Conservation (phyloP, 2,113 vertebrate species). For the Peromyscus polionotus region DNA sequence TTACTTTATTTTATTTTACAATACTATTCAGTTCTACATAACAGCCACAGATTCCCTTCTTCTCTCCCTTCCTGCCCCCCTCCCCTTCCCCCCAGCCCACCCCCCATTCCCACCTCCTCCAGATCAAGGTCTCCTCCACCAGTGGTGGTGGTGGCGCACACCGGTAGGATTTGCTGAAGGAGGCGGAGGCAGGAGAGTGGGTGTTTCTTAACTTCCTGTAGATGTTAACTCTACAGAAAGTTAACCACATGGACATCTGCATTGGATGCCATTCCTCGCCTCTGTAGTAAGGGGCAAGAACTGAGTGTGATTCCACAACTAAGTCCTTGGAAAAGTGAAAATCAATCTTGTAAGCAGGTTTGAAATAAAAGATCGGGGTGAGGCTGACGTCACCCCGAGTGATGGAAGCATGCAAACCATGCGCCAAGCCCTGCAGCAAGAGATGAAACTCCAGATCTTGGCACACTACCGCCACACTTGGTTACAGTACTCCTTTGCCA, state of each 20-base stretch:
- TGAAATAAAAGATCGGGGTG: neutral
- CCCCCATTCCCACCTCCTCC: no score
- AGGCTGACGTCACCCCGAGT: neutral
- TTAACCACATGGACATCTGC: neutral
- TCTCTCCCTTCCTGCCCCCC: no score
- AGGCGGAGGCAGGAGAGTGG: neutral
- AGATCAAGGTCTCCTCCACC: no score
- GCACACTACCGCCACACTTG: neutral
- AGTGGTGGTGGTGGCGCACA: no score
- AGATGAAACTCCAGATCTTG: neutral
- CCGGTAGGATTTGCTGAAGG: no score
- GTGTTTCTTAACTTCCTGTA: neutral
- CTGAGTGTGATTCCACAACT: neutral
- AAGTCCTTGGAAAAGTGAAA: slow-evolving; percentile 1
- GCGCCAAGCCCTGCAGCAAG: neutral
- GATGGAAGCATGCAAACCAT: neutral
- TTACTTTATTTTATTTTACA: no score
- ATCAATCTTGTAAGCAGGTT: neutral
- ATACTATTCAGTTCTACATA: no score
- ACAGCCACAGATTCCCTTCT: no score
- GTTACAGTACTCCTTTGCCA: neutral
- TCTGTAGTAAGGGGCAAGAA: neutral
- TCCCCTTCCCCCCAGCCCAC: no score
- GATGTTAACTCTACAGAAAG: neutral
- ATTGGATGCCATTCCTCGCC: neutral